Percentiles rank a stretch among this genome's conserved stretches.
These are phyloP conservation scores for Protobothrops flavoviridis DNA, from an alignment of 2,113 vertebrate genomes.

Conservation along the genomic window DNA sequence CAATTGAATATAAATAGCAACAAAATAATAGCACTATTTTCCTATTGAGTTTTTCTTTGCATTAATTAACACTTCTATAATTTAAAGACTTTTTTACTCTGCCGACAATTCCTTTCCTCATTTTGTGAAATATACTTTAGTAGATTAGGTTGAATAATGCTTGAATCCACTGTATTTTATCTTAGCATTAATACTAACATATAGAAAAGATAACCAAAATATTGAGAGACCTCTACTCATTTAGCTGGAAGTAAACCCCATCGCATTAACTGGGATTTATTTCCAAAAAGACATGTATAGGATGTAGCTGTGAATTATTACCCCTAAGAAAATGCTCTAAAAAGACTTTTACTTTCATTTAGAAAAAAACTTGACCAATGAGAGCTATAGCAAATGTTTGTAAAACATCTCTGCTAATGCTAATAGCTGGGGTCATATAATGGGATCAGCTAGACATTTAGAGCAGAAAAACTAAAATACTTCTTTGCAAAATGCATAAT, in stretches of 20 bases:
- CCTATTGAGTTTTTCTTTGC: not conserved
- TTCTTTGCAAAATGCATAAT: not conserved
- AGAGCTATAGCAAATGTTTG: not conserved
- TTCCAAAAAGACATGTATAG: not conserved
- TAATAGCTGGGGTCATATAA: not conserved
- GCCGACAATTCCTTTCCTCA: not conserved
- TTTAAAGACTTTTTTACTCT: not conserved
- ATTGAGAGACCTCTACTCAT: not conserved
- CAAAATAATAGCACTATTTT: conserved; percentile 6
- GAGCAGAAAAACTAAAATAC: not conserved
- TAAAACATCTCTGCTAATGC: not conserved
- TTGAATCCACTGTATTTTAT: not conserved
- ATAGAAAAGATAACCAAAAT: not conserved
- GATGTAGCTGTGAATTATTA: not conserved
- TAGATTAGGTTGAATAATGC: not conserved
- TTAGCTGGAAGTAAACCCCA: not conserved
- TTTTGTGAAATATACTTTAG: conserved; percentile 14
- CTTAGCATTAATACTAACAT: not conserved
- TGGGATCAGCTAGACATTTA: not conserved
- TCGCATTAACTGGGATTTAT: not conserved
- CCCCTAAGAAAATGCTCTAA: not conserved
- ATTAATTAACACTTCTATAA: conserved; percentile 5
- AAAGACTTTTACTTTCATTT: not conserved
- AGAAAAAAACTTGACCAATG: not conserved
- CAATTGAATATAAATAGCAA: not conserved